phyloP scores from a whole-genome alignment of 2,113 vertebrate genomes.

The Hypanus sabinus region DNA sequence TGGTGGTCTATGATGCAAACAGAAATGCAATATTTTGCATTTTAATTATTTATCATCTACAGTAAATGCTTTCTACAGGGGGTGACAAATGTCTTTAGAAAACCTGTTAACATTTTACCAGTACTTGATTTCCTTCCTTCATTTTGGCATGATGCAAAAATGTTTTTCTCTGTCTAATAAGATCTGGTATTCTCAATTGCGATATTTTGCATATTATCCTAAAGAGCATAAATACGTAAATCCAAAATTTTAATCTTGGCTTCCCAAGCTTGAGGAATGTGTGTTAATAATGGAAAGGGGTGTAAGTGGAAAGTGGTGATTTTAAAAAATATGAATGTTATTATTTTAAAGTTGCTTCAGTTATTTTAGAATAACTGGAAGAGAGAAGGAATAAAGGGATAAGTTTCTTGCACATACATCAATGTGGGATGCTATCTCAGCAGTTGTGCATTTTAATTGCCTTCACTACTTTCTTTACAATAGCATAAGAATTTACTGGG shows the following conservation, averaged over 20 bases:
- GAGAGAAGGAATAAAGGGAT: neutral
- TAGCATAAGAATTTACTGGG: neutral
- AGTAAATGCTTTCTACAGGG: conserved; percentile 5
- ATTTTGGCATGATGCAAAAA: neutral
- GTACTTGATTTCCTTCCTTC: neutral
- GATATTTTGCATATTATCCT: neutral
- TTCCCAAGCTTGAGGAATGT: neutral
- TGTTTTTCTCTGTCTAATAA: neutral
- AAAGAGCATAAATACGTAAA: no score
- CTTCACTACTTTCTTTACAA: neutral
- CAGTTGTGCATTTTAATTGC: neutral
- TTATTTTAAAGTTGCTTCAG: neutral
- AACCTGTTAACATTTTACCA: conserved; percentile 22
- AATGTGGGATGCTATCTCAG: neutral
- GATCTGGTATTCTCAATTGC: neutral
- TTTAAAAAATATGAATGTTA: neutral
- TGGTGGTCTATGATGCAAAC: conserved; percentile 36
- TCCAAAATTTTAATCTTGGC: neutral
- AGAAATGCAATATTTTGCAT: conserved; percentile 31
- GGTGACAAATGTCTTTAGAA: neutral
- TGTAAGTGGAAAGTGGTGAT: neutral
- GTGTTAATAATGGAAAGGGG: neutral
- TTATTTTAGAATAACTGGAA: conserved; percentile 7
- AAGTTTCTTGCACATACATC: neutral
- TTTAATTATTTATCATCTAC: conserved; percentile 24